phyloP scores from a whole-genome alignment of 2,888 invertebrate genomes.

The Cataglyphis albicans region DNA sequence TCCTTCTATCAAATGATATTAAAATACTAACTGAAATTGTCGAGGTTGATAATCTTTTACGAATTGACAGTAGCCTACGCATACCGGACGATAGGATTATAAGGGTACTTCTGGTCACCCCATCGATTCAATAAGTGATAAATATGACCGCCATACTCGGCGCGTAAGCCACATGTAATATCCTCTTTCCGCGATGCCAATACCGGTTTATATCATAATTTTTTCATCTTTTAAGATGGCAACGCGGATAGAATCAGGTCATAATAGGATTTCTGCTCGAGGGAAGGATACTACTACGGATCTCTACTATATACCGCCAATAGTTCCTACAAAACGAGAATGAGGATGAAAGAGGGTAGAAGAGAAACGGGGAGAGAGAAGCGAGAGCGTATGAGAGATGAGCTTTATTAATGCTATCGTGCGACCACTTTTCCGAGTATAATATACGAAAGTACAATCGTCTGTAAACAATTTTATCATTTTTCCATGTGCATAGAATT shows the following conservation, averaged over 20 bases:
- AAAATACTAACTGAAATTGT: neutral
- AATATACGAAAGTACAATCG: slow-evolving; percentile 37
- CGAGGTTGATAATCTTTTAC: neutral
- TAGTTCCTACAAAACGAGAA: slow-evolving; percentile 42
- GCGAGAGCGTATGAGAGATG: slow-evolving; percentile 37
- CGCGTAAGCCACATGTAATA: slow-evolving; percentile 54
- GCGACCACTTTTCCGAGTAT: slow-evolving; percentile 25
- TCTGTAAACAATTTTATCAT: slow-evolving; percentile 45
- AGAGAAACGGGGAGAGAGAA: neutral
- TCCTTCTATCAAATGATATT: neutral
- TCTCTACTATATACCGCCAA: slow-evolving; percentile 39
- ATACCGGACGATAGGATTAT: slow-evolving; percentile 25
- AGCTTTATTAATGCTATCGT: slow-evolving; percentile 39
- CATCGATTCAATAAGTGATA: slow-evolving; percentile 60
- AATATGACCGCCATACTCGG: slow-evolving; percentile 39
- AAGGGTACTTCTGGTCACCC: slow-evolving; percentile 33
- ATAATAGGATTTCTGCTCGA: slow-evolving; percentile 59
- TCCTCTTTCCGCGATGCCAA: slow-evolving; percentile 55
- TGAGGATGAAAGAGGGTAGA: neutral
- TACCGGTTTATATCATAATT: slow-evolving; percentile 60
- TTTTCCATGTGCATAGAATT: slow-evolving; percentile 2
- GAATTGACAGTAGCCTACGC: slow-evolving; percentile 13
- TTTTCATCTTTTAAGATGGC: slow-evolving; percentile 62
- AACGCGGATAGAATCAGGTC: slow-evolving; percentile 44
- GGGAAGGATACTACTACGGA: slow-evolving; percentile 48